Percentiles rank a stretch among this genome's conserved stretches.
phyloP scores from a whole-genome alignment of 2,113 vertebrate species.

The Nyctibius bracteatus region DNA sequence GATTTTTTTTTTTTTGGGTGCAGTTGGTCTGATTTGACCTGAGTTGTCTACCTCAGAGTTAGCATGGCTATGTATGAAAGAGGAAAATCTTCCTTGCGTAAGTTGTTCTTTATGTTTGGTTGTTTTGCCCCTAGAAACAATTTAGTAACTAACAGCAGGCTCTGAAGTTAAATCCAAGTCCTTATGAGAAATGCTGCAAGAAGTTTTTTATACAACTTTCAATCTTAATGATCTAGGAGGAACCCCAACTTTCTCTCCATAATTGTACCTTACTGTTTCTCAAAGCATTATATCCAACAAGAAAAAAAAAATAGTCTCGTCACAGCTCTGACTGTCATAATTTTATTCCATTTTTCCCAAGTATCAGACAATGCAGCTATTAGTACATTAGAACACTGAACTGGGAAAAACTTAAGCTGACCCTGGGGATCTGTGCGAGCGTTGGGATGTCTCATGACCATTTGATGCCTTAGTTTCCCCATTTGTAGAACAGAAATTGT shows the following conservation, averaged over 20 bases:
- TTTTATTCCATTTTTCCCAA: neutral
- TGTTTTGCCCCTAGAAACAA: neutral
- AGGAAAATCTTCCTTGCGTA: neutral
- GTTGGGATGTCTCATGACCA: neutral
- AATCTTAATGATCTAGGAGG: neutral
- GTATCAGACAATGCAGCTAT: neutral
- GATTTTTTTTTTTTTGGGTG: neutral
- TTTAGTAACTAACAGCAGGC: neutral
- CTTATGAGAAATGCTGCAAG: neutral
- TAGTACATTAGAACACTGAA: neutral
- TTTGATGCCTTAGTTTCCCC: neutral
- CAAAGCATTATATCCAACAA: neutral
- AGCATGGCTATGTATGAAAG: neutral
- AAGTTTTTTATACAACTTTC: neutral
- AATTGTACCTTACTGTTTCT: neutral
- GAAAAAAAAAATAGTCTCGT: neutral
- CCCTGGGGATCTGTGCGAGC: neutral
- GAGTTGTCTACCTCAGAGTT: neutral
- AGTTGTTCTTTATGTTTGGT: neutral
- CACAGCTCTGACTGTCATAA: neutral
- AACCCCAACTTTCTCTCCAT: neutral
- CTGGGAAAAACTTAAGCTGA: neutral
- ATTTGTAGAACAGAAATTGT: neutral
- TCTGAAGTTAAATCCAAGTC: neutral
- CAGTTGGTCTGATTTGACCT: neutral